Conservation (phyloP, 1,140 invertebrate species). For the Diachasmimorpha longicaudata region DNA sequence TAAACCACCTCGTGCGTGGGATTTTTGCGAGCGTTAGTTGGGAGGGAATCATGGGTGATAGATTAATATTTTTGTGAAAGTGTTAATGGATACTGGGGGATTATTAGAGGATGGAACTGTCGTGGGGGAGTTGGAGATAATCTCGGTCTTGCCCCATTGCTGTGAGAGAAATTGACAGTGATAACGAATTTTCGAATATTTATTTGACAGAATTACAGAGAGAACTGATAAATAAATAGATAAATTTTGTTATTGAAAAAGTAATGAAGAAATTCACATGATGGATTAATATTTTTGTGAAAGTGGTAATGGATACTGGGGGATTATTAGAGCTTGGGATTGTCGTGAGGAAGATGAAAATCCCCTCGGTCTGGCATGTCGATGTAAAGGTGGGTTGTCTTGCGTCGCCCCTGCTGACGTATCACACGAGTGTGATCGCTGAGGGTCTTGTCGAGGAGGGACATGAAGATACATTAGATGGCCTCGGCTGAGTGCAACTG, state of each 20-base stretch:
- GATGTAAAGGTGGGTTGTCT: slow-evolving; percentile 25
- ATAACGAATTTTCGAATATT: not conserved
- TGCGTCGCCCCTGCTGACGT: slow-evolving; percentile 23
- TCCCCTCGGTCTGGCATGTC: slow-evolving; percentile 8
- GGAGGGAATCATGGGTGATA: not conserved
- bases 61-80: not conserved
- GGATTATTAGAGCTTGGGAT: slow-evolving; percentile 1
- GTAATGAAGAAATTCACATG: not conserved
- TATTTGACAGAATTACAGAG: not conserved
- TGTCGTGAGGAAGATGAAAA: slow-evolving; percentile 20
- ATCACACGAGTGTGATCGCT: slow-evolving; percentile 28
- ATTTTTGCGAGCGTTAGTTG: not conserved
- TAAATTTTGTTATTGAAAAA: not conserved
- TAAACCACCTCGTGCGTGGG: not conserved
- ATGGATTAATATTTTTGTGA: not conserved
- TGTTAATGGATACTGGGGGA: not conserved
- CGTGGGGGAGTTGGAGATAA: slow-evolving; percentile 17
- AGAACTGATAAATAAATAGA: too few species aligned
- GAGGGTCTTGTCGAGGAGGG: not conserved
- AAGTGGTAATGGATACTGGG: not conserved
- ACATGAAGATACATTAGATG: not conserved
- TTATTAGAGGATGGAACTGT: slow-evolving; percentile 10
- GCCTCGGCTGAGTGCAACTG: not conserved
- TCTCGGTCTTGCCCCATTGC: not conserved
- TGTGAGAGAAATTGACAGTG: not conserved